Conservation (phyloP, 2,888 invertebrate genomes). For the Tetranychus piercei region DNA sequence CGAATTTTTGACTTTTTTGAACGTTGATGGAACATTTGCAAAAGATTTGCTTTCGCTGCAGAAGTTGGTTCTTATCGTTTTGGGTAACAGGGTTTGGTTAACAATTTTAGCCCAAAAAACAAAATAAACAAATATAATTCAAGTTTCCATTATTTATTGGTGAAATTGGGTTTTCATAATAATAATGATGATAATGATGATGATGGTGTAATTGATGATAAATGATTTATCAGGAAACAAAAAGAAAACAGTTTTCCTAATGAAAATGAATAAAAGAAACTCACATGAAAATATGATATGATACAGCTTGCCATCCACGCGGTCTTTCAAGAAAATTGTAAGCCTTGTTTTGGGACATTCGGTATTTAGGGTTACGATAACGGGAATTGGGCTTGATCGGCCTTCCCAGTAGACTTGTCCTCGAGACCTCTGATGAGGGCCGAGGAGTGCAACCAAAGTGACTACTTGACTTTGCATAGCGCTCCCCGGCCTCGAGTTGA, state of each 20-base stretch:
- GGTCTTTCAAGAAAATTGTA: conserved; percentile 91
- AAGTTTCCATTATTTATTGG: too few relatives aligned
- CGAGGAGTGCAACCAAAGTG: conserved; percentile 22
- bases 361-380: conserved; percentile 47
- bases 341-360: conserved; percentile 56
- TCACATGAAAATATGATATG: conserved; percentile 86
- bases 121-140: too few relatives aligned
- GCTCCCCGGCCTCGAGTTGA: conserved; percentile 27
- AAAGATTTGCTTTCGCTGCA: too few relatives aligned
- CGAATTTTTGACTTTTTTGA: too few relatives aligned
- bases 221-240: not conserved
- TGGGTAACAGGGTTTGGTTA: too few relatives aligned
- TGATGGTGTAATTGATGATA: not conserved
- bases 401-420: conserved; percentile 24
- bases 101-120: too few relatives aligned
- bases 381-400: conserved; percentile 21
- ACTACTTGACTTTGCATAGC: conserved; percentile 20
- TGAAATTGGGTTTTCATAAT: too few relatives aligned
- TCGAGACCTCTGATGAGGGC: conserved; percentile 21
- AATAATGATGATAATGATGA: too few relatives aligned
- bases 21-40: too few relatives aligned
- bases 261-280: conserved; percentile 34
- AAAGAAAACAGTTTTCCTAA: not conserved
- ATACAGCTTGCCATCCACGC: conserved; percentile 61
- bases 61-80: too few relatives aligned